Percentiles rank a stretch among this genome's conserved stretches.
Evolutionary conservation across 2,888 invertebrate species (phyloP).

Genomic region (Polydrusus pterygomalis): DNA sequence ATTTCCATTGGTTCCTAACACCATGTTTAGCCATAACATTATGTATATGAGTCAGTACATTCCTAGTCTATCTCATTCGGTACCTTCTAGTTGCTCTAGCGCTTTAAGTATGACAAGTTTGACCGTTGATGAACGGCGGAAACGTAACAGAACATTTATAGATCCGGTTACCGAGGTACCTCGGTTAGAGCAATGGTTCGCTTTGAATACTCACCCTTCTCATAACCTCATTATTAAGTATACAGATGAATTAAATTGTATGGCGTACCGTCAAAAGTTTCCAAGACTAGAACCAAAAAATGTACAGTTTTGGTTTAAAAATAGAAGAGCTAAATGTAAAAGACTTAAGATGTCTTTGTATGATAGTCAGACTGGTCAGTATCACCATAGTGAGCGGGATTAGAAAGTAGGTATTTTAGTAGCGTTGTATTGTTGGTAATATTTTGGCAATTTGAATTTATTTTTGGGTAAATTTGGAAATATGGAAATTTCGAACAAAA

Average conservation of each 20-base stretch:
- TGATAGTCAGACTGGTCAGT: constrained; percentile 81
- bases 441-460: constrained; percentile 5
- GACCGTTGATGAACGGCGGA: constrained; percentile 89
- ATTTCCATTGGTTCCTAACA: constrained; percentile 89
- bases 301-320: constrained; percentile 99
- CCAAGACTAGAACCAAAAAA: constrained; percentile 99
- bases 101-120: constrained; percentile 75
- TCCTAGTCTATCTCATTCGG: constrained; percentile 74
- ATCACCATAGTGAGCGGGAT: constrained; percentile 77
- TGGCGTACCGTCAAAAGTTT: constrained; percentile 98
- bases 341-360: constrained; percentile 93
- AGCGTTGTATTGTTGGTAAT: not conserved
- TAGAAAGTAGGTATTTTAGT: constrained; percentile 65
- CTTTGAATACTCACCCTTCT: constrained; percentile 98
- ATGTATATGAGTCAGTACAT: constrained; percentile 96
- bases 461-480: constrained; percentile 20
- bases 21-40: constrained; percentile 91
- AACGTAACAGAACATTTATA: constrained; percentile 98
- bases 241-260: constrained; percentile 96
- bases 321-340: constrained; percentile 98
- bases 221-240: constrained; percentile 98
- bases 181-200: constrained; percentile 95
- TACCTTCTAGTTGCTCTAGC: constrained; percentile 77
- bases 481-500: not conserved
- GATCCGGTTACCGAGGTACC: constrained; percentile 99